Evolutionary conservation across 2,888 invertebrate genomes (phyloP), one percentile per base, ranked within the genome.

Genomic region (Cinara cedri): DNA sequence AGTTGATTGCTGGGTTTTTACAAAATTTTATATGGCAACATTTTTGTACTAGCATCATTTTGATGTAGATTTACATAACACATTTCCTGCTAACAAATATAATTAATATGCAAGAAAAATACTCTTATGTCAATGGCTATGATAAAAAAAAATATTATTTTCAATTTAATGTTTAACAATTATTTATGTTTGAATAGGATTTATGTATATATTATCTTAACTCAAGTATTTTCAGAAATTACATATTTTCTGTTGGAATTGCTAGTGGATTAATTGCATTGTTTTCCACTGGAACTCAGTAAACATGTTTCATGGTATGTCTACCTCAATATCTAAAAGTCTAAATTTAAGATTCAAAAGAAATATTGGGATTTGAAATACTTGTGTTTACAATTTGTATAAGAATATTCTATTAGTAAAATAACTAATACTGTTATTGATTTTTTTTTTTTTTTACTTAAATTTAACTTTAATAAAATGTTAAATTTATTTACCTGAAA

Each of bases 211-310:
- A 60, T 82, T 81, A 82, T 83, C 83, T 84, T 84, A 84, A 83
- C 84, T 82, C 54, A 70, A 16, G 10, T 82, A 60, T 81, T 81
- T 84, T 84, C 87, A 90, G 90, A 83, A 99, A 99, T 87, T 98
- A 98, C 87, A 90, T 96, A 74, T 88, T 97, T 81, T 97, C 98
- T 1, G 93, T 98, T 83, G 92, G 94, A 49, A 88, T 90, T 70
- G 94, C 98, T 16, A 94, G 96, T 81, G 97, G 96, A 82, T 88
- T 97, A 19, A 88, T 98, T 83, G 98, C 98, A 62, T 89, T 99
- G 80, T 90, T 98, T 84, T 98, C 98, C n/a, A 98, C 98, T 72
- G 94, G 95, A 85, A 91, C 91, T 83, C 91, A 93, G 86, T 91
- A 88, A 89, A 85, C 19, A 55, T 26, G 19, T 6, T 76, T 34